Percentiles rank a stretch among this genome's conserved stretches.
Evolutionary conservation across 2,113 vertebrate species (phyloP).

Genomic region (Potamarius usumacintae): DNA sequence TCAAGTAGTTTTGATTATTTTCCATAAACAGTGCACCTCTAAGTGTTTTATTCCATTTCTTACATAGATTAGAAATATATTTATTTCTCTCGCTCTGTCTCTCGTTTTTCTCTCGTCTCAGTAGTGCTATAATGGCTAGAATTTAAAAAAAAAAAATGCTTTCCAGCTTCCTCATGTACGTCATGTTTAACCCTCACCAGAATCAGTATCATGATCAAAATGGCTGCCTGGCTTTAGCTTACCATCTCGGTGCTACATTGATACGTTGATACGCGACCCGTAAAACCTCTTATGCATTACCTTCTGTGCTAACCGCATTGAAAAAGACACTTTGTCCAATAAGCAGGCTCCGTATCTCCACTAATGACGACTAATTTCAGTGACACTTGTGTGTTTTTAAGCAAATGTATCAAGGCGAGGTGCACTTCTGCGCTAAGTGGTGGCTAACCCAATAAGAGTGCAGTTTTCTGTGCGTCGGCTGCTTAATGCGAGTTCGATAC

Average conservation of each 20-base stretch:
- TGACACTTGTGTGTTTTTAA: constrained; percentile 75
- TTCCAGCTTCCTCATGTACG: not conserved
- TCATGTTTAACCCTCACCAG: not conserved
- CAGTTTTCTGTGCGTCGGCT: constrained; percentile 65
- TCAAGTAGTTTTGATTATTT: no score
- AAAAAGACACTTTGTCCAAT: constrained; percentile 67
- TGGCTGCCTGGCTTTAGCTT: not conserved
- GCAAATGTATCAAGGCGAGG: constrained; percentile 69
- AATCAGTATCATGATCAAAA: not conserved
- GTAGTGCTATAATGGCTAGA: not conserved
- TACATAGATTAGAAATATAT: not conserved
- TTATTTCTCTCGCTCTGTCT: not conserved
- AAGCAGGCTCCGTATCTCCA: constrained; percentile 67
- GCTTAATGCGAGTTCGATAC: constrained; percentile 71
- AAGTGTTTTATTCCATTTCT: not conserved
- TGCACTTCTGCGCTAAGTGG: constrained; percentile 70
- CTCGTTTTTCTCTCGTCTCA: not conserved
- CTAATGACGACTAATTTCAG: constrained; percentile 72
- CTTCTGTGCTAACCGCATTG: constrained; percentile 49
- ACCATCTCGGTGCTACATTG: not conserved
- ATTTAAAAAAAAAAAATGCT: not conserved
- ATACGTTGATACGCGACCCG: not conserved
- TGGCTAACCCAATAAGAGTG: constrained; percentile 73
- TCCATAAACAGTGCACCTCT: no score
- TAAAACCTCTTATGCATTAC: constrained; percentile 48